Evolutionary conservation across 2,113 vertebrate genomes (phyloP).

Genomic region (Egretta garzetta): DNA sequence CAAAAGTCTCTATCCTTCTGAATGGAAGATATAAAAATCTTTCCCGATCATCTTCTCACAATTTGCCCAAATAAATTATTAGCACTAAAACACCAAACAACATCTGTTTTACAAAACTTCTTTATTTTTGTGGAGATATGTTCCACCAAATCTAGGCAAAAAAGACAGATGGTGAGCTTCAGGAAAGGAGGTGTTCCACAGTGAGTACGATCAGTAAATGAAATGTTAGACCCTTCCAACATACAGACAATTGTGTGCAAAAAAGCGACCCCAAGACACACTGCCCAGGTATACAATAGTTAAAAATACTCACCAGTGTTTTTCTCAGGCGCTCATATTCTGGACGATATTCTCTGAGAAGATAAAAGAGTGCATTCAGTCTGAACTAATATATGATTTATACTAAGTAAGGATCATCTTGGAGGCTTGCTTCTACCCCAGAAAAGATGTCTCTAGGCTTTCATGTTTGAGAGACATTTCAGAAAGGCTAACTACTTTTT

Average conservation of each 20-base stretch:
- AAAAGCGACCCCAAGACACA: background rate
- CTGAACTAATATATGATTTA: background rate
- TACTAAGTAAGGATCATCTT: background rate
- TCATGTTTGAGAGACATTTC: background rate
- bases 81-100: background rate
- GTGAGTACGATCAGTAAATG: background rate
- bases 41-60: background rate
- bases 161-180: background rate
- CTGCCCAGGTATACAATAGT: rapidly evolving
- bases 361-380: background rate
- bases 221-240: background rate
- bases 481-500: background rate
- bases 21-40: background rate
- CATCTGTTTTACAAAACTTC: background rate
- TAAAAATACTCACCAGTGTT: constrained; percentile 80
- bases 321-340: constrained; percentile 89
- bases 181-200: background rate
- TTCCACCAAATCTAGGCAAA: background rate
- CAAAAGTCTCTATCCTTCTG: background rate
- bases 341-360: constrained; percentile 90
- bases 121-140: background rate
- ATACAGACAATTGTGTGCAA: background rate
- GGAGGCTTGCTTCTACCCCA: background rate
- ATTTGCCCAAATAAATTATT: background rate
- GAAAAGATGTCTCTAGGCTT: background rate